Evolutionary conservation across 2,888 invertebrate species (phyloP), one percentile per base, ranked within the genome.

Genomic region (Noctua janthina): DNA sequence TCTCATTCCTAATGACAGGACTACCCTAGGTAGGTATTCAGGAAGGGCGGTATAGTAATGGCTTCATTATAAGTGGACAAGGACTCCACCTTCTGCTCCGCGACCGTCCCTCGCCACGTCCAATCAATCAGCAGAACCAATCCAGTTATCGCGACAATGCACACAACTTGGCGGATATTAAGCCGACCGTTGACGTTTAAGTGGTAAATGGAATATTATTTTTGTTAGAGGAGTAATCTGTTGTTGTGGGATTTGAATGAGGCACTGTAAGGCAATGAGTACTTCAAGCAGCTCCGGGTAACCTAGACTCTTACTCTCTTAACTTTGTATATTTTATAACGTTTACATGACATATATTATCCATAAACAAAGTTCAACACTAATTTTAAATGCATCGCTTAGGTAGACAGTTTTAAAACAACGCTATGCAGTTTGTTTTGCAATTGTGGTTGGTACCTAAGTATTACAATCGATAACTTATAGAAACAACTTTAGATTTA

Each of bases 121-220:
- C 89, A 89, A 93, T 93, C 91, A 93, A 92, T 93, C 92, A 91
- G 83, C 67, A 76, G 81, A 84, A 87, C 81, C 86, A 87, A 92
- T 91, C 90, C 90, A 87, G 88, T 90, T 87, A 87, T 85, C 67
- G 70, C 75, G 49, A 90, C 84, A 85, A 85, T 67, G 79, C 85
- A 87, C 80, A 79, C 72, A 81, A 73, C 74, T 73, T 43, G 17
- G 20, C 68, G 76, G 72, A 84, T 75, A 87, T 74, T 86, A 86
- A 66, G 62, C 56, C 29, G 56, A n/a, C 70, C 49, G 51, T 51
- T 69, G 64, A 64, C 83, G 69, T 72, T 62, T 69, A 62, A 79
- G 68, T 71, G 59, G 29, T 69, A 2, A 35, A 39, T 23, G 43
- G 51, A 80, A 71, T 75, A 83, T 72, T 56, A 69, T 51, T 43